A percentile compares a stretch with the other conserved stretches of the same genome.
Evolutionary conservation across 2,888 invertebrate species (phyloP).

Genomic region (Hirtodrosophila duncani): DNA sequence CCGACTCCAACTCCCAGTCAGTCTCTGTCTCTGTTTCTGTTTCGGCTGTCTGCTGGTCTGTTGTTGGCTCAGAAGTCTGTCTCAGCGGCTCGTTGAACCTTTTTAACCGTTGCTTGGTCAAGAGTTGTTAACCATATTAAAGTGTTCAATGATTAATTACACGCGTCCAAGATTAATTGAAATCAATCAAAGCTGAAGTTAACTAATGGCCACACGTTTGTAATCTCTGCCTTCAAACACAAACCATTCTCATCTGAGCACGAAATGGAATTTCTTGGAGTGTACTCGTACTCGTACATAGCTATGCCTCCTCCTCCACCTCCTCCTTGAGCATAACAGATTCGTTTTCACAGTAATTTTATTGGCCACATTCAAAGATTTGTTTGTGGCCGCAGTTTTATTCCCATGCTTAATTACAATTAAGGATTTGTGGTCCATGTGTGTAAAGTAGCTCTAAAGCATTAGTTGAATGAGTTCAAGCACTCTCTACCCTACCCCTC

Average conservation of each 20-base stretch:
- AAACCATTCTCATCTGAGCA: constrained; percentile 17
- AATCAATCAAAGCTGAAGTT: constrained; percentile 79
- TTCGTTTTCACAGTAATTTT: constrained; percentile 37
- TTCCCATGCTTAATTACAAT: constrained; percentile 68
- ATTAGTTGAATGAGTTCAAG: too few relatives aligned
- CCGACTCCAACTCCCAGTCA: too few relatives aligned
- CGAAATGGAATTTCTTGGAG: constrained; percentile 25
- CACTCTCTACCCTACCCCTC: too few relatives aligned
- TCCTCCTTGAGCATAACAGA: constrained; percentile 28
- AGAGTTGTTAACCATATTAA: constrained; percentile 78
- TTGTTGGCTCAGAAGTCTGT: constrained; percentile 37
- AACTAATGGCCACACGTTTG: constrained; percentile 78
- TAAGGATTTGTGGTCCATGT: constrained; percentile 48
- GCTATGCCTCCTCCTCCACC: constrained; percentile 7
- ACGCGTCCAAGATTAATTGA: constrained; percentile 79
- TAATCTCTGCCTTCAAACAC: constrained; percentile 55
- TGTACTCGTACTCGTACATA: constrained; percentile 8
- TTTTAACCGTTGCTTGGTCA: constrained; percentile 77
- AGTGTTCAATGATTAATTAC: constrained; percentile 79
- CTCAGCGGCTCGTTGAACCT: constrained; percentile 74
- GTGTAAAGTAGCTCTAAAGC: constrained; percentile 16
- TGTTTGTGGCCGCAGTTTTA: constrained; percentile 16
- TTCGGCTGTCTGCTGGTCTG: constrained; percentile 7
- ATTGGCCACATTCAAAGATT: constrained; percentile 38
- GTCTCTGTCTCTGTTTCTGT: constrained; percentile 25